Evolutionary conservation across 2,797 vertebrate genomes (phyloP).

Genomic region (Schizopygopsis pylzovi): DNA sequence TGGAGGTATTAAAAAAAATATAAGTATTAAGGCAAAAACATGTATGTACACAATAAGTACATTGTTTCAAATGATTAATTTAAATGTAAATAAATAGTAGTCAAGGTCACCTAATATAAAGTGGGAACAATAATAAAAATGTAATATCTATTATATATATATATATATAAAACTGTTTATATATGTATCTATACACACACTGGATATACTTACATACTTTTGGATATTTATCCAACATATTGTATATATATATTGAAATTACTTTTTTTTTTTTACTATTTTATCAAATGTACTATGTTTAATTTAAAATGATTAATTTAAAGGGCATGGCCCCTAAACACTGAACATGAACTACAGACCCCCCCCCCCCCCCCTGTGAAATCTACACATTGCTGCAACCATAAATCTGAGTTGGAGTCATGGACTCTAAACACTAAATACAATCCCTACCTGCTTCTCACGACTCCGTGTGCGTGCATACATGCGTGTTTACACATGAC

Average conservation of each 20-base stretch:
- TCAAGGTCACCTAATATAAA: too few relatives aligned
- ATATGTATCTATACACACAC: too few relatives aligned
- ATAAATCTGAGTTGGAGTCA: slow-evolving; percentile 36
- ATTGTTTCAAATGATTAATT: too few relatives aligned
- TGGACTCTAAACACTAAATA: slow-evolving; percentile 24
- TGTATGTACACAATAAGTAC: too few relatives aligned
- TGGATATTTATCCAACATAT: background rate
- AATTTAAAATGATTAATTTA: background rate
- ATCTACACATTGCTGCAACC: slow-evolving; percentile 22
- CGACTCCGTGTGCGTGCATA: slow-evolving; percentile 21
- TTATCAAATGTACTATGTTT: background rate
- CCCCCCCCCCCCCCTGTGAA: slow-evolving; percentile 1
- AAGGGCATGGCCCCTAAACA: background rate
- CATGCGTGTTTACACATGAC: slow-evolving; percentile 48
- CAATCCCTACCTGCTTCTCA: slow-evolving; percentile 45
- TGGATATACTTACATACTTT: background rate
- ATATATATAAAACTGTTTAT: too few relatives aligned
- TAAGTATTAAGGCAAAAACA: too few relatives aligned
- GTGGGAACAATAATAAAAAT: too few relatives aligned
- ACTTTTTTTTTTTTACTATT: background rate
- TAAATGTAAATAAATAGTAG: too few relatives aligned
- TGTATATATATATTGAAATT: background rate
- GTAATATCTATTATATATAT: too few relatives aligned
- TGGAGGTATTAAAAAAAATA: too few relatives aligned
- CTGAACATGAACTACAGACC: slow-evolving; percentile 15